phyloP scores from a whole-genome alignment of 1,140 invertebrate genomes.

The Paralvinella palmiformis region DNA sequence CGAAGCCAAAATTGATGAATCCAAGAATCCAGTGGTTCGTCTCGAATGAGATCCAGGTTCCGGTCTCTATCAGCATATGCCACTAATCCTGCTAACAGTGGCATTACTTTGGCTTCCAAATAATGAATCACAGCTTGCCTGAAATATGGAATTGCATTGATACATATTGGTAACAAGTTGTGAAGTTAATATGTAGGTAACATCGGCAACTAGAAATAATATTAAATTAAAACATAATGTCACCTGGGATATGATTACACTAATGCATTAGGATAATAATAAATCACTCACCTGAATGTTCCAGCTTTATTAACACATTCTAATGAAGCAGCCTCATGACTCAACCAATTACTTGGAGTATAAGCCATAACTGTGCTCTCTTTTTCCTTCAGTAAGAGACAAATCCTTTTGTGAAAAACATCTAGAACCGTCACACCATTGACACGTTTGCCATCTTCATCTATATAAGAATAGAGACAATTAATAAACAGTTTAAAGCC shows the following conservation, averaged over 20 bases:
- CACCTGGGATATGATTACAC: neutral
- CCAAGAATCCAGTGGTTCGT: slow-evolving; percentile 21
- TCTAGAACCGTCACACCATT: neutral
- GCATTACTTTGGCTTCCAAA: slow-evolving; percentile 30
- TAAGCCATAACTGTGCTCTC: slow-evolving; percentile 20
- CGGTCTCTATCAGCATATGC: slow-evolving; percentile 32
- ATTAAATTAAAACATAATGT: neutral
- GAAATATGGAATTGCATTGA: neutral
- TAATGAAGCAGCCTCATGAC: slow-evolving; percentile 27
- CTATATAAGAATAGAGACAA: neutral
- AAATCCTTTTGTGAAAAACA: slow-evolving; percentile 19
- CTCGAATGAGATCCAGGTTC: slow-evolving; percentile 30
- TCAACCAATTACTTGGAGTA: slow-evolving; percentile 27
- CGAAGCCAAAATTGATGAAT: too few species aligned
- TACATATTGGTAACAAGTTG: neutral
- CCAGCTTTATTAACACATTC: slow-evolving; percentile 31
- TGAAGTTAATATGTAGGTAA: neutral
- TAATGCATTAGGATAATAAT: neutral
- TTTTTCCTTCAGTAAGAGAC: slow-evolving; percentile 26
- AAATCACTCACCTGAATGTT: slow-evolving; percentile 29
- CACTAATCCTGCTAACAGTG: slow-evolving; percentile 31
- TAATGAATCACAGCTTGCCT: slow-evolving; percentile 26
- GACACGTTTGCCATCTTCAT: too few species aligned
- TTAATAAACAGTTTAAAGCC: neutral
- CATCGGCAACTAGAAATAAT: neutral